These are phyloP conservation scores for Melanotaenia parkinsoni DNA, from an alignment of 2,797 vertebrate species.

Conservation along the genomic window DNA sequence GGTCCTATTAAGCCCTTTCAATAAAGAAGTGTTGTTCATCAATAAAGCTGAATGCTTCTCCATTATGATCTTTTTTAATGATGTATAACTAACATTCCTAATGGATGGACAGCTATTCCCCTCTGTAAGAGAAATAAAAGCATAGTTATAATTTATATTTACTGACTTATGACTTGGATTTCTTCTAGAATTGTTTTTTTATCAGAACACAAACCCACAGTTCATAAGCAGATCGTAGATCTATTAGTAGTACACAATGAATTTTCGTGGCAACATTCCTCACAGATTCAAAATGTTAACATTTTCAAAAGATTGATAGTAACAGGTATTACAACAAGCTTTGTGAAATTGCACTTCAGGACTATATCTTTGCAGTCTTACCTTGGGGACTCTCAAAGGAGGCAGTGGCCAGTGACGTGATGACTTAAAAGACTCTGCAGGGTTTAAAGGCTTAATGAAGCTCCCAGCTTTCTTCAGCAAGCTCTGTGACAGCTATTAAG, in stretches of 20 bases:
- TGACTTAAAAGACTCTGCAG: constrained; percentile 74
- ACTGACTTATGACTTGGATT: no score
- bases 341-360: constrained; percentile 26
- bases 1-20: not conserved
- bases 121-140: not conserved
- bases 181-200: no score
- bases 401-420: constrained; percentile 66
- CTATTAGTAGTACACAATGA: not conserved
- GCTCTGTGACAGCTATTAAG: constrained; percentile 67
- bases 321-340: constrained; percentile 20
- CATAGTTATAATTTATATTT: not conserved
- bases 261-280: constrained; percentile 1
- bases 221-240: not conserved
- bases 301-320: constrained; percentile 33
- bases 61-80: not conserved
- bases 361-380: constrained; percentile 46
- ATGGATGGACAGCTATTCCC: not conserved
- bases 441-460: constrained; percentile 83
- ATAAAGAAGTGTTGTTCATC: not conserved
- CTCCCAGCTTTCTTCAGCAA: constrained; percentile 67
- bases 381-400: constrained; percentile 54
- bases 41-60: not conserved
- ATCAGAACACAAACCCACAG: no score
- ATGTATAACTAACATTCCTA: not conserved
- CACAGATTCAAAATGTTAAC: constrained; percentile 16